phyloP scores from a whole-genome alignment of 2,797 vertebrate genomes.

The Epinephelus malabaricus region DNA sequence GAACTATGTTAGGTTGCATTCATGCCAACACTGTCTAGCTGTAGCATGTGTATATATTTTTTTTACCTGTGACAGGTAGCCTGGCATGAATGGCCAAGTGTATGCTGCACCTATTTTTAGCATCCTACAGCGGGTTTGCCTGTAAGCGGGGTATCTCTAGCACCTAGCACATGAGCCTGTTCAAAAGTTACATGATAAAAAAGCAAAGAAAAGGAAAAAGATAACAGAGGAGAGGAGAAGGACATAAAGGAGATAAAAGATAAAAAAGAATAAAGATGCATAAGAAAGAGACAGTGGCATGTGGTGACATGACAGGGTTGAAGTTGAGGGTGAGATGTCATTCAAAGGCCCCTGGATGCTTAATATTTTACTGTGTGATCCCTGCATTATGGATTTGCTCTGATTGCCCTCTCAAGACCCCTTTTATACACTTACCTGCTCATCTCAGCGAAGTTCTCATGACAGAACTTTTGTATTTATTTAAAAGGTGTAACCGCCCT shows the following conservation, averaged over 20 bases:
- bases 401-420: constrained; percentile 81
- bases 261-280: constrained; percentile 33
- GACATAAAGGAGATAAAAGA: constrained; percentile 46
- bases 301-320: constrained; percentile 73
- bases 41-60: neutral
- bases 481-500: constrained; percentile 27
- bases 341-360: constrained; percentile 80
- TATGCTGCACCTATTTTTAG: neutral
- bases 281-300: constrained; percentile 51
- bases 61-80: neutral
- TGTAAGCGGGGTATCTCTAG: neutral
- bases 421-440: constrained; percentile 60
- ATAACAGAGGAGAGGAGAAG: constrained; percentile 11
- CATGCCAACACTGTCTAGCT: neutral
- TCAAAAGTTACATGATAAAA: constrained; percentile 22
- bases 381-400: constrained; percentile 82
- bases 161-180: neutral
- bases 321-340: constrained; percentile 81
- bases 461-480: constrained; percentile 64
- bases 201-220: constrained; percentile 15
- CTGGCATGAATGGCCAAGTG: constrained; percentile 17
- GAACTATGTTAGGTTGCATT: no score
- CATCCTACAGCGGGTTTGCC: neutral
- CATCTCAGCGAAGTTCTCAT: constrained; percentile 62
- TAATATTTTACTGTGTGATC: constrained; percentile 84